Evolutionary conservation across 2,888 invertebrate genomes (phyloP), one percentile per base, ranked within the genome.

Genomic region (Yponomeuta plumbellus): DNA sequence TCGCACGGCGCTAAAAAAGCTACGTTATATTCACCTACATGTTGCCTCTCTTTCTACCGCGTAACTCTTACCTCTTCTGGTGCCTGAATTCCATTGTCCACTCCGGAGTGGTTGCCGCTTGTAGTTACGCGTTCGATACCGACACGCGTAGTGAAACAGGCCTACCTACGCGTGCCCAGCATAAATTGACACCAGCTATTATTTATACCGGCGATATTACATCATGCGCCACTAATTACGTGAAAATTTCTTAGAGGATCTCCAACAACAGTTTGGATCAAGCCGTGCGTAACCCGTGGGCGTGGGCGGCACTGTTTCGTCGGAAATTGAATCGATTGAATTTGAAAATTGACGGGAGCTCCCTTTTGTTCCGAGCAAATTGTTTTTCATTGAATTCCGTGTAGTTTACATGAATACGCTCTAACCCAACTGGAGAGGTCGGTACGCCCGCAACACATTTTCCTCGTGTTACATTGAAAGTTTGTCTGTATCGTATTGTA

Each of bases 81-180:
- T n/a, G n/a, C n/a, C n/a, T n/a, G n/a, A n/a, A n/a, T n/a, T n/a
- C n/a, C n/a, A n/a, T n/a, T n/a, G n/a, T n/a, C n/a, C n/a, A n/a
- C n/a, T n/a, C n/a, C n/a, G n/a, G n/a, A n/a, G n/a, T n/a, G n/a
- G n/a, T n/a, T n/a, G n/a, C n/a, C n/a, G n/a, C n/a, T n/a, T n/a
- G n/a, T n/a, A n/a, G n/a, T n/a, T n/a, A n/a, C n/a, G n/a, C n/a
- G n/a, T n/a, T n/a, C n/a, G n/a, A n/a, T n/a, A n/a, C n/a, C n/a
- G n/a, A n/a, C n/a, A n/a, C n/a, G n/a, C n/a, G n/a, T n/a, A n/a
- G n/a, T n/a, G n/a, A n/a, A n/a, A 68, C 72, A 70, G 74, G 79
- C 69, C 67, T 71, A 70, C n/a, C n/a, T n/a, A n/a, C 67, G 74
- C 83, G 83, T 83, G 83, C 76, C 72, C 68, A 66, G 80, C 78